Conservation (phyloP, 2,888 invertebrate species). For the Melikaiella ostensackeni region DNA sequence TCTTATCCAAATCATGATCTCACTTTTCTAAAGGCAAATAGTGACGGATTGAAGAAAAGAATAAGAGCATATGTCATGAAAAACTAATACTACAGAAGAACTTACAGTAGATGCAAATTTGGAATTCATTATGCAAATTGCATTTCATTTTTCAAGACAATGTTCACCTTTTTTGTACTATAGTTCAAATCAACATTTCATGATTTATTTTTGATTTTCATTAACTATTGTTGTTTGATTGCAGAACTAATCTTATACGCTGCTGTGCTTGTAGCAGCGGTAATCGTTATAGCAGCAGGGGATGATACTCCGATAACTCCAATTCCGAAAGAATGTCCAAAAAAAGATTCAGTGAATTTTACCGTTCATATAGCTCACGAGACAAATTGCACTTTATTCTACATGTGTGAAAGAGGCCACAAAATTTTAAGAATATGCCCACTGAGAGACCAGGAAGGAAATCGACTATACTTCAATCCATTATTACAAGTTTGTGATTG, state of each 20-base stretch:
- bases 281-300: slow-evolving; percentile 12
- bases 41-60: too few species aligned
- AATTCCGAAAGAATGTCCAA: background rate
- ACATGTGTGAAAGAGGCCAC: slow-evolving; percentile 33
- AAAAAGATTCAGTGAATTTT: slow-evolving; percentile 41
- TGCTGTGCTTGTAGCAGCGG: background rate
- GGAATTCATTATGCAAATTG: too few species aligned
- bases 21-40: too few species aligned
- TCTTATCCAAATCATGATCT: too few species aligned
- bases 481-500: slow-evolving; percentile 37
- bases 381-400: slow-evolving; percentile 56
- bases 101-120: too few species aligned
- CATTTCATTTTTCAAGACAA: too few species aligned
- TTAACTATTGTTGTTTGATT: background rate
- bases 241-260: background rate
- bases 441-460: slow-evolving; percentile 41
- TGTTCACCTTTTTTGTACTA: background rate
- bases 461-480: slow-evolving; percentile 52
- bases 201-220: background rate
- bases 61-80: too few species aligned
- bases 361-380: slow-evolving; percentile 58
- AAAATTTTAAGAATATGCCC: slow-evolving; percentile 54
- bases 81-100: too few species aligned
- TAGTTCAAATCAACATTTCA: too few species aligned
- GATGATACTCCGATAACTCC: background rate